Evolutionary conservation across 2,888 invertebrate species (phyloP).

Genomic region (Ophion ellenae): DNA sequence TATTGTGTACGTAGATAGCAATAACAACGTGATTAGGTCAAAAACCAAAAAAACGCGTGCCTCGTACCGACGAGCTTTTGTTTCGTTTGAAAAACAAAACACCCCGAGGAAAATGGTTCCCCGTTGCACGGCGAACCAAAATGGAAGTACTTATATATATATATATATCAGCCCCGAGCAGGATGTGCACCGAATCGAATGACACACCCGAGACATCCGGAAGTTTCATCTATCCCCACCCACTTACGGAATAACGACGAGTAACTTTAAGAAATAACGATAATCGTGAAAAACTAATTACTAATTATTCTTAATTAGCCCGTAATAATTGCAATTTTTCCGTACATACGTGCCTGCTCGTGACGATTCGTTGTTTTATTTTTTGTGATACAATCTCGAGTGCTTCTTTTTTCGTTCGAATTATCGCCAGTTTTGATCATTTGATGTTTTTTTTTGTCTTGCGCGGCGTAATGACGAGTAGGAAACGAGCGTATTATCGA

Average conservation of each 20-base stretch:
- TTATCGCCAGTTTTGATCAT: background rate
- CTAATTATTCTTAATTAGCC: slow-evolving; percentile 14
- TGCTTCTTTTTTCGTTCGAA: background rate
- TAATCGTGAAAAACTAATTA: slow-evolving; percentile 21
- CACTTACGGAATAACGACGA: background rate
- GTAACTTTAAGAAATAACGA: slow-evolving; percentile 19
- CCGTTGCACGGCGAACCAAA: slow-evolving; percentile 22
- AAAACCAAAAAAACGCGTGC: background rate
- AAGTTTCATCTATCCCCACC: background rate
- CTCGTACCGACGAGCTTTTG: background rate
- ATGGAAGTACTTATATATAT: slow-evolving; percentile 43
- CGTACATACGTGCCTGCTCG: background rate
- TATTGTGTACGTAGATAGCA: slow-evolving; percentile 59
- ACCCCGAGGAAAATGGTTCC: background rate
- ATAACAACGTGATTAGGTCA: slow-evolving; percentile 39
- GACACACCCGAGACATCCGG: background rate
- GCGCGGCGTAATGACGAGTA: background rate
- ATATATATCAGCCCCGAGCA: slow-evolving; percentile 43
- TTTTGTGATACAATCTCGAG: slow-evolving; percentile 7
- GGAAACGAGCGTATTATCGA: slow-evolving; percentile 22
- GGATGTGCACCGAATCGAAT: slow-evolving; percentile 2
- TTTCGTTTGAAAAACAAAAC: background rate
- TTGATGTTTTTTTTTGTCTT: slow-evolving; percentile 5
- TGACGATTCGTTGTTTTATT: background rate
- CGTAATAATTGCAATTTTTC: slow-evolving; percentile 6